These are phyloP conservation scores for Conops quadrifasciatus DNA, from an alignment of 2,888 invertebrate species.

Conservation along the genomic window DNA sequence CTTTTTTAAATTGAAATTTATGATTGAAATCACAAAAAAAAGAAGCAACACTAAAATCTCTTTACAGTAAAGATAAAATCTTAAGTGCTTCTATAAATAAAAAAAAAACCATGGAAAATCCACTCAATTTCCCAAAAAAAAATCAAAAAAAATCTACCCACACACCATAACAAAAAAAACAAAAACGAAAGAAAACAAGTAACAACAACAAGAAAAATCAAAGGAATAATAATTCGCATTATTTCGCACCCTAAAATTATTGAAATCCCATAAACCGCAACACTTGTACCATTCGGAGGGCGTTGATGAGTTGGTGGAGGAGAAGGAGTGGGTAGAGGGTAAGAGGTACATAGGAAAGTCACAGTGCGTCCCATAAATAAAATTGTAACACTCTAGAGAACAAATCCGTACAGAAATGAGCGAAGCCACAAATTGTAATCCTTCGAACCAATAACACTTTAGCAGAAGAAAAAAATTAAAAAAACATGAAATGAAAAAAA, in stretches of 20 bases:
- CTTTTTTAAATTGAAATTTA: conserved; percentile 18
- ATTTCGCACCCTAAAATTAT: conserved; percentile 49
- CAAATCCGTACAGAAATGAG: conserved; percentile 39
- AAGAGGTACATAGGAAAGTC: neutral
- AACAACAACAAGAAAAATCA: conserved; percentile 43
- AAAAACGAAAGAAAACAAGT: conserved; percentile 32
- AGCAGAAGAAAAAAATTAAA: conserved; percentile 8
- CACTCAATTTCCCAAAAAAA: conserved; percentile 19
- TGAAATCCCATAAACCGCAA: conserved; percentile 51
- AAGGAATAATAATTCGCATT: conserved; percentile 49
- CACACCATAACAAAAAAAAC: conserved; percentile 32
- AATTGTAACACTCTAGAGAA: conserved; percentile 49
- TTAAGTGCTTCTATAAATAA: conserved; percentile 36
- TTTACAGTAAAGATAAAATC: conserved; percentile 36
- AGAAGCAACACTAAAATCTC: conserved; percentile 16
- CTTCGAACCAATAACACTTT: conserved; percentile 32
- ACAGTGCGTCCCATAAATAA: conserved; percentile 47
- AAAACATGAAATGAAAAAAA: conserved; percentile 36
- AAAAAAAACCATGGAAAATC: conserved; percentile 26
- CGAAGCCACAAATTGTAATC: conserved; percentile 34
- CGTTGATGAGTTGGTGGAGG: conserved; percentile 16
- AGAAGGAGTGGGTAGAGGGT: conserved; percentile 24
- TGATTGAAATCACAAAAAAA: conserved; percentile 12
- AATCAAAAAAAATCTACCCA: conserved; percentile 34
- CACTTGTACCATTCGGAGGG: conserved; percentile 42